Evolutionary conservation across 2,797 vertebrate species (phyloP).

Genomic region (Menidia menidia): DNA sequence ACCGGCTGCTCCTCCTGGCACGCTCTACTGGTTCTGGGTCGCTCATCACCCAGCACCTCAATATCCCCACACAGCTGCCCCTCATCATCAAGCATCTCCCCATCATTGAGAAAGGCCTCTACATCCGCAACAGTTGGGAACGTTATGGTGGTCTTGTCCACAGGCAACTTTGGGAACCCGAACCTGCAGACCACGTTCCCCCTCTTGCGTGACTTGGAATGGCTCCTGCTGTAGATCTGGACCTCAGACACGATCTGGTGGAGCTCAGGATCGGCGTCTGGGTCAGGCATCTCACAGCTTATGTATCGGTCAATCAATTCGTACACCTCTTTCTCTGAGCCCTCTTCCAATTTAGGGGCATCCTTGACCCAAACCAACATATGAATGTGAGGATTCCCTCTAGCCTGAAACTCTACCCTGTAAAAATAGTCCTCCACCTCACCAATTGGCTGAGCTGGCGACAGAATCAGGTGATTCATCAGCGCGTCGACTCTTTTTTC

Average conservation of each 20-base stretch:
- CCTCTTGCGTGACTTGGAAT: background rate
- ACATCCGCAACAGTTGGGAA: too few relatives aligned
- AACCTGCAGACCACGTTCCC: background rate
- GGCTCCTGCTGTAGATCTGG: background rate
- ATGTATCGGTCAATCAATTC: constrained; percentile 4
- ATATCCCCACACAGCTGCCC: too few relatives aligned
- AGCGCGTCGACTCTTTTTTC: background rate
- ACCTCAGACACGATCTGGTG: too few relatives aligned
- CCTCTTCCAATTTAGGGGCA: background rate
- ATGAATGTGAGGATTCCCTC: constrained; percentile 3
- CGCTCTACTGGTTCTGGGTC: too few relatives aligned
- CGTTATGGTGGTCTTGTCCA: background rate
- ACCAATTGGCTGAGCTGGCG: too few relatives aligned
- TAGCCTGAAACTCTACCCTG: constrained; percentile 5
- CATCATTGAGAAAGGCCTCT: too few relatives aligned
- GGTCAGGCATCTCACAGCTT: background rate
- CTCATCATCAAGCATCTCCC: too few relatives aligned
- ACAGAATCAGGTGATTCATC: background rate
- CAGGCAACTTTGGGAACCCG: constrained; percentile 5
- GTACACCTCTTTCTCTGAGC: background rate
- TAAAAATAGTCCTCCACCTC: constrained; percentile 4
- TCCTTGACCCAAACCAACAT: background rate
- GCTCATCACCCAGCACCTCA: too few relatives aligned
- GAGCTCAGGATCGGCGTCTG: too few relatives aligned
- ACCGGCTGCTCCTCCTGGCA: too few relatives aligned